phyloP scores from a whole-genome alignment of 2,888 invertebrate genomes.

The Cryptosula pallasiana region DNA sequence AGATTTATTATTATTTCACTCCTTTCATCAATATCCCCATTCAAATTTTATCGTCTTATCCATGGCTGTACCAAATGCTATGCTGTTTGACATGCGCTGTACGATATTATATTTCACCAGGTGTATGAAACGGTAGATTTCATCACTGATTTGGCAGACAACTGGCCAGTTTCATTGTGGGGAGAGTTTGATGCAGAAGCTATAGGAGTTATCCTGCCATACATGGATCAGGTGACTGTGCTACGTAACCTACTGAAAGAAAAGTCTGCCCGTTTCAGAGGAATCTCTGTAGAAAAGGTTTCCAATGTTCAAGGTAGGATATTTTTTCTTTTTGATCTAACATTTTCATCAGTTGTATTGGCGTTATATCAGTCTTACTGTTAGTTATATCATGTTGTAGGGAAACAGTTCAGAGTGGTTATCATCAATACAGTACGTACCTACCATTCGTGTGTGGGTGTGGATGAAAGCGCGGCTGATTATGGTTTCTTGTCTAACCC shows the following conservation, averaged over 20 bases:
- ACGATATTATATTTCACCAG: no score
- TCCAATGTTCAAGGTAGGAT: slow-evolving; percentile 71
- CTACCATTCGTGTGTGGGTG: slow-evolving; percentile 64
- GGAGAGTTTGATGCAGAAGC: slow-evolving; percentile 66
- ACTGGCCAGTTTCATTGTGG: slow-evolving; percentile 68
- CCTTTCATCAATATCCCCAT: no score
- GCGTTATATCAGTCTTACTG: no score
- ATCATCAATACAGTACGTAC: slow-evolving; percentile 75
- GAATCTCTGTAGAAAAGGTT: slow-evolving; percentile 75
- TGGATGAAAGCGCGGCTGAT: slow-evolving; percentile 57
- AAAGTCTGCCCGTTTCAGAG: slow-evolving; percentile 60
- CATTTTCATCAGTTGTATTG: no score
- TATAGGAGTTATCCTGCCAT: slow-evolving; percentile 79
- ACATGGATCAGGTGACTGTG: slow-evolving; percentile 64
- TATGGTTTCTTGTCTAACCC: slow-evolving; percentile 78
- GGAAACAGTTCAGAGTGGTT: slow-evolving; percentile 77
- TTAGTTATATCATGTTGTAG: slow-evolving; percentile 42
- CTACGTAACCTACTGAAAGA: neutral
- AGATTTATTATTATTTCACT: no score
- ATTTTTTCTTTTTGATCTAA: no score
- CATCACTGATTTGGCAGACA: slow-evolving; percentile 65
- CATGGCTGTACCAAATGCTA: no score
- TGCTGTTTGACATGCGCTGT: no score
- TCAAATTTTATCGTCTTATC: no score
- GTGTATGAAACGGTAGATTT: slow-evolving; percentile 72